Conservation (phyloP, 2,888 invertebrate genomes). For the Chymomyza caudatula region DNA sequence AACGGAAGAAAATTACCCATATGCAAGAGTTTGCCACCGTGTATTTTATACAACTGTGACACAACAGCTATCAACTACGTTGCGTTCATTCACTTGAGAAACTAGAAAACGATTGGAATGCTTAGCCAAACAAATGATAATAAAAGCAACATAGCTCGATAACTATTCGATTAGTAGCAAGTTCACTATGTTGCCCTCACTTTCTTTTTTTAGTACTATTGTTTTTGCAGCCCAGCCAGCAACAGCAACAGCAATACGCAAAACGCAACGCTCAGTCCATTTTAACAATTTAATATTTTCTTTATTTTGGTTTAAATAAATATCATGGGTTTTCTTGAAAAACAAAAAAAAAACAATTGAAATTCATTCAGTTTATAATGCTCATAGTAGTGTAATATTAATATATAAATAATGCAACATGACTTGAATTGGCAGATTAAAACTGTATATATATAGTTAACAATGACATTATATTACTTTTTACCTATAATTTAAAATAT, state of each 20-base stretch:
- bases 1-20: constrained; percentile 6
- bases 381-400: background rate
- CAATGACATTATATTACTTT: constrained; percentile 59
- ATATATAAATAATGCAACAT: background rate
- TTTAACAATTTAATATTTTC: background rate
- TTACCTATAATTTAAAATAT: constrained; percentile 60
- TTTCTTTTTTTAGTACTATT: no score
- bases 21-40: constrained; percentile 21
- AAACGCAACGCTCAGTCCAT: background rate
- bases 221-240: no score
- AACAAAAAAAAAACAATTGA: background rate
- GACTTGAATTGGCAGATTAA: background rate
- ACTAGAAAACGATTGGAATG: constrained; percentile 48
- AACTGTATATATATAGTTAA: constrained; percentile 46
- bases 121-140: constrained; percentile 47
- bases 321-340: background rate
- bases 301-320: background rate
- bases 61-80: constrained; percentile 52
- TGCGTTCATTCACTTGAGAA: constrained; percentile 51
- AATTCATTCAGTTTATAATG: background rate
- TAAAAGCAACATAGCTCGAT: constrained; percentile 50
- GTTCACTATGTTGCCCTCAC: background rate
- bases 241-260: no score
- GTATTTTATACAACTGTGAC: constrained; percentile 53
- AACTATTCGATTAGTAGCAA: constrained; percentile 49